These are phyloP conservation scores for Grantiella picta DNA, from an alignment of 2,113 vertebrate species.

Conservation along the genomic window DNA sequence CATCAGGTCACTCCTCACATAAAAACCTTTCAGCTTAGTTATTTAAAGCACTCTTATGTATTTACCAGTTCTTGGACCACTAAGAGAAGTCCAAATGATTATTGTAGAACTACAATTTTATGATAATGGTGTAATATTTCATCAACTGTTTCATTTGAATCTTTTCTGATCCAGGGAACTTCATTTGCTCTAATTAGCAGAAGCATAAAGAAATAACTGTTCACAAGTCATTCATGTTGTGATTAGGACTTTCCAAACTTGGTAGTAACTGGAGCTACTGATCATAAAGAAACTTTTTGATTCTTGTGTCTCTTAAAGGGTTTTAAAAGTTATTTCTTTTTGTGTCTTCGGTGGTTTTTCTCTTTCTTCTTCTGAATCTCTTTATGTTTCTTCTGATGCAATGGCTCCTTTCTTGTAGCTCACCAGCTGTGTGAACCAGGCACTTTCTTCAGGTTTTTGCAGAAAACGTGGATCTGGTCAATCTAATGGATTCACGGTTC, in stretches of 20 bases:
- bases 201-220: not conserved
- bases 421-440: not conserved
- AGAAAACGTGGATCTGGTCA: not conserved
- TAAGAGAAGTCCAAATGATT: not conserved
- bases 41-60: not conserved
- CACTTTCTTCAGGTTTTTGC: not conserved
- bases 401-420: not conserved
- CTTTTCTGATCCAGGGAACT: not conserved
- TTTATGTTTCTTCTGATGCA: not conserved
- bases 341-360: not conserved
- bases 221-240: not conserved
- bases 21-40: not conserved
- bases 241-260: not conserved
- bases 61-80: not conserved
- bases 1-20: not conserved
- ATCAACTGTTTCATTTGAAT: not conserved
- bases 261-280: not conserved
- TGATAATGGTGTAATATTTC: not conserved
- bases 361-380: not conserved
- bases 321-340: not conserved
- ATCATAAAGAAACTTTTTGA: not conserved
- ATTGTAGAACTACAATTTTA: not conserved
- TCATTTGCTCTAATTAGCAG: not conserved
- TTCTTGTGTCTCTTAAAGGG: not conserved
- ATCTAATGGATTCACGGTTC: not conserved